Percentiles rank a stretch among this genome's conserved stretches.
Evolutionary conservation across 2,888 invertebrate species (phyloP).

Genomic region (Ectemnius continuus): DNA sequence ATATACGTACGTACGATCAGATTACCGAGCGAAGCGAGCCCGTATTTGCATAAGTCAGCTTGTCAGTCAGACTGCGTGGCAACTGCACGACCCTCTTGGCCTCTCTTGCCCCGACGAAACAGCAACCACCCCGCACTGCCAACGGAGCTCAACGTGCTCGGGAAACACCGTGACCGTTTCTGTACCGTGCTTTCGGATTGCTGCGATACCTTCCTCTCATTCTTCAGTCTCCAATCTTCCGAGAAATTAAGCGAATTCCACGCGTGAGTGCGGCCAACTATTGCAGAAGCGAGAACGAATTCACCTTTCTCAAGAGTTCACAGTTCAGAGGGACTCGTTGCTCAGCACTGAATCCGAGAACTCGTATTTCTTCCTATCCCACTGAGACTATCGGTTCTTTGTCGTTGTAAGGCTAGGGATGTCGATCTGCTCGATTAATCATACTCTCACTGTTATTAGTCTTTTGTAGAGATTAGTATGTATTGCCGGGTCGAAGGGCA

Average conservation of each 20-base stretch:
- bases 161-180: conserved; percentile 49
- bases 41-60: conserved; percentile 78
- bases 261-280: background rate
- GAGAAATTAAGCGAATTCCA: background rate
- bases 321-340: too few species aligned
- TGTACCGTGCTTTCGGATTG: conserved; percentile 33
- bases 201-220: conserved; percentile 5
- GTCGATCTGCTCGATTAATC: conserved; percentile 59
- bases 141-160: conserved; percentile 43
- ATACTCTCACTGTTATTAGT: conserved; percentile 62
- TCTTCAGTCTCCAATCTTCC: conserved; percentile 2
- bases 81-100: conserved; percentile 73
- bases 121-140: conserved; percentile 48
- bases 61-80: conserved; percentile 77
- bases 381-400: background rate
- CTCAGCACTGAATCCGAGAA: background rate
- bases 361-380: background rate
- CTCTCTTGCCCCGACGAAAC: conserved; percentile 59
- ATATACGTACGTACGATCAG: conserved; percentile 63
- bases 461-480: conserved; percentile 47
- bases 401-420: conserved; percentile 18
- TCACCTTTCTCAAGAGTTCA: too few species aligned
- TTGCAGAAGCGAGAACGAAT: too few species aligned
- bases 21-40: conserved; percentile 60
- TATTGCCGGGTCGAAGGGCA: conserved; percentile 59